Conservation (phyloP, 2,888 invertebrate genomes). For the Adelognathus sp. region DNA sequence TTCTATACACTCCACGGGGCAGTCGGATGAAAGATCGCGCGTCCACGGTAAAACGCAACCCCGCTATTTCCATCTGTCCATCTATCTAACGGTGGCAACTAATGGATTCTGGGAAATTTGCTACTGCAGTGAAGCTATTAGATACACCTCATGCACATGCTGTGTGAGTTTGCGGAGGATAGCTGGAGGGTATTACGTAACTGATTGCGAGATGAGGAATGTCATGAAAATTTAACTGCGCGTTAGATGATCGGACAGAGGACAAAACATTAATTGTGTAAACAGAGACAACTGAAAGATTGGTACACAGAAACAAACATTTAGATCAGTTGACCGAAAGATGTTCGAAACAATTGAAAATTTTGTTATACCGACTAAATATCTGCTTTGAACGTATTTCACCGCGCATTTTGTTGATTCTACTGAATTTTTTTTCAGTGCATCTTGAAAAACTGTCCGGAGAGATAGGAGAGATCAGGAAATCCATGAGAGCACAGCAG, state of each 20-base stretch:
- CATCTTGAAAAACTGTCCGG: too few species aligned
- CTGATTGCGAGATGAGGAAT: neutral
- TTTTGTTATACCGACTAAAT: too few species aligned
- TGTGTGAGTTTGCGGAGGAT: neutral
- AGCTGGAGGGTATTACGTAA: neutral
- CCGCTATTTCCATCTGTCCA: conserved; percentile 21
- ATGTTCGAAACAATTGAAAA: too few species aligned
- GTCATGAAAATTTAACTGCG: neutral
- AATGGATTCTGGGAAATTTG: conserved; percentile 72
- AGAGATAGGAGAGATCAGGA: too few species aligned
- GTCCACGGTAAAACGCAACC: conserved; percentile 72
- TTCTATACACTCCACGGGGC: conserved; percentile 44
- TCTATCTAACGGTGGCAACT: conserved; percentile 64
- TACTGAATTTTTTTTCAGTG: too few species aligned
- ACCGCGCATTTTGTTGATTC: too few species aligned
- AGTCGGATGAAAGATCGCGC: conserved; percentile 74
- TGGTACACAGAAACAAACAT: too few species aligned
- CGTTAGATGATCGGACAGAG: conserved; percentile 1
- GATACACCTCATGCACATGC: neutral
- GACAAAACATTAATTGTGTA: too few species aligned
- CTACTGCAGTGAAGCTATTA: neutral
- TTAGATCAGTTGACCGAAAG: too few species aligned
- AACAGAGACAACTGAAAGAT: too few species aligned
- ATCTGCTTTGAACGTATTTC: too few species aligned
- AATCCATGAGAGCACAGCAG: too few species aligned